Evolutionary conservation across 2,113 vertebrate genomes (phyloP).

Genomic region (Brachyistius frenatus): DNA sequence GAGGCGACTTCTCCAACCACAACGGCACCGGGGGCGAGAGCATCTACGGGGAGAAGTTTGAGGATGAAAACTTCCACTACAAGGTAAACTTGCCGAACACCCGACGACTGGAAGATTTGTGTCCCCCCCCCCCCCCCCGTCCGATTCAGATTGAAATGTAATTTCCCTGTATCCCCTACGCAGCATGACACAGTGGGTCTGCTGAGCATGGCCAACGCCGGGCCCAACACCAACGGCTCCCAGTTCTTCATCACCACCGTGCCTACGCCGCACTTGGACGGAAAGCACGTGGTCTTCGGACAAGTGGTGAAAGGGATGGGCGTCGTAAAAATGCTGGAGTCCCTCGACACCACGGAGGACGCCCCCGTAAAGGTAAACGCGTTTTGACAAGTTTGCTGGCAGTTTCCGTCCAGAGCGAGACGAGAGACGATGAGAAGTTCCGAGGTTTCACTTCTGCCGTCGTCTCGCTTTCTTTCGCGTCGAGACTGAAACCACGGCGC

Average conservation of each 20-base stretch:
- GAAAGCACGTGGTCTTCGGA: slow-evolving; percentile 96
- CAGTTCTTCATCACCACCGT: slow-evolving; percentile 98
- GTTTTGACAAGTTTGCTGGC: background rate
- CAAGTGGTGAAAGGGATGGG: slow-evolving; percentile 94
- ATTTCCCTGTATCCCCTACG: background rate
- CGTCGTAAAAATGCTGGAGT: slow-evolving; percentile 90
- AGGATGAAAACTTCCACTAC: slow-evolving; percentile 98
- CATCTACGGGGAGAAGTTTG: slow-evolving; percentile 99
- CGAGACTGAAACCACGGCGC: too few relatives aligned
- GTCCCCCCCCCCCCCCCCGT: too few relatives aligned
- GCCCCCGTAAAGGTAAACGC: slow-evolving; percentile 81
- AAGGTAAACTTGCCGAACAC: slow-evolving; percentile 83
- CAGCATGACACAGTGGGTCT: slow-evolving; percentile 93
- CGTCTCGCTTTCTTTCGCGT: too few relatives aligned
- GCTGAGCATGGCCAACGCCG: slow-evolving; percentile 98
- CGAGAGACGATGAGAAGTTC: too few relatives aligned
- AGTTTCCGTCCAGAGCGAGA: background rate
- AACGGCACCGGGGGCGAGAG: slow-evolving; percentile 98
- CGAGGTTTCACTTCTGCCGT: too few relatives aligned
- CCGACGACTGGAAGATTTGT: background rate
- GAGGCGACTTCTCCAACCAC: slow-evolving; percentile 97
- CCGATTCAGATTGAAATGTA: too few relatives aligned
- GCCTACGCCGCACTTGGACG: slow-evolving; percentile 93
- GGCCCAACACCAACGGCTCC: slow-evolving; percentile 94
- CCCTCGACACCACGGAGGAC: slow-evolving; percentile 89